Percentiles rank a stretch among this genome's conserved stretches.
Evolutionary conservation across 1,140 invertebrate genomes (phyloP).

Genomic region (Colletes latitarsis): DNA sequence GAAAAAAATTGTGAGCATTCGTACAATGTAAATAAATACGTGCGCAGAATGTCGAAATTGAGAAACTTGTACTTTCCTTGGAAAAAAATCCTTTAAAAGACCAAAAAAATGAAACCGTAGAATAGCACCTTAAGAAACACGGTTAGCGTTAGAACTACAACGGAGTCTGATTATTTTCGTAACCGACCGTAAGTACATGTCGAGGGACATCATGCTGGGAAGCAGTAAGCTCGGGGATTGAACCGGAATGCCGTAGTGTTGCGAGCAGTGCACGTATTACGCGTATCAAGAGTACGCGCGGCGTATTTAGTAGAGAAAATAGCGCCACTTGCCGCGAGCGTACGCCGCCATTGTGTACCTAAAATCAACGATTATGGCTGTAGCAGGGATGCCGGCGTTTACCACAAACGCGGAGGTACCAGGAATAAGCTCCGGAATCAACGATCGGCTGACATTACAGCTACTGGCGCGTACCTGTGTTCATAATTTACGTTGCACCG

Average conservation of each 20-base stretch:
- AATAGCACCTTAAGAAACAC: too few relatives aligned
- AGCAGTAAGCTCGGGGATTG: neutral
- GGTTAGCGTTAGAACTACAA: too few relatives aligned
- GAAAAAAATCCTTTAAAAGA: too few relatives aligned
- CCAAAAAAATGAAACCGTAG: too few relatives aligned
- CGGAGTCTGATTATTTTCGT: too few relatives aligned
- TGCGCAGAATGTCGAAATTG: too few relatives aligned
- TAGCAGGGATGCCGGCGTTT: neutral
- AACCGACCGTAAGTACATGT: neutral
- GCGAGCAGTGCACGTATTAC: neutral
- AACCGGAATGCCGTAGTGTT: neutral
- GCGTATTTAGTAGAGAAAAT: constrained; percentile 51
- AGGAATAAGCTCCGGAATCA: constrained; percentile 43
- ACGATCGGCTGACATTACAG: constrained; percentile 52
- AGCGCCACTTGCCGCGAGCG: constrained; percentile 39
- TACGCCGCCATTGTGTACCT: constrained; percentile 23
- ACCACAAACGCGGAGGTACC: constrained; percentile 9
- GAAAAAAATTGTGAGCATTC: too few relatives aligned
- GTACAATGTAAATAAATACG: too few relatives aligned
- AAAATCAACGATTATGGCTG: constrained; percentile 39
- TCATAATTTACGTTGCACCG: constrained; percentile 46
- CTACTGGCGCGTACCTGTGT: constrained; percentile 3
- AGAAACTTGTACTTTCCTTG: too few relatives aligned
- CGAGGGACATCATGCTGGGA: neutral
- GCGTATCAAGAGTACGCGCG: neutral